Evolutionary conservation across 2,888 invertebrate species (phyloP).

Genomic region (Blastobasis adustella): DNA sequence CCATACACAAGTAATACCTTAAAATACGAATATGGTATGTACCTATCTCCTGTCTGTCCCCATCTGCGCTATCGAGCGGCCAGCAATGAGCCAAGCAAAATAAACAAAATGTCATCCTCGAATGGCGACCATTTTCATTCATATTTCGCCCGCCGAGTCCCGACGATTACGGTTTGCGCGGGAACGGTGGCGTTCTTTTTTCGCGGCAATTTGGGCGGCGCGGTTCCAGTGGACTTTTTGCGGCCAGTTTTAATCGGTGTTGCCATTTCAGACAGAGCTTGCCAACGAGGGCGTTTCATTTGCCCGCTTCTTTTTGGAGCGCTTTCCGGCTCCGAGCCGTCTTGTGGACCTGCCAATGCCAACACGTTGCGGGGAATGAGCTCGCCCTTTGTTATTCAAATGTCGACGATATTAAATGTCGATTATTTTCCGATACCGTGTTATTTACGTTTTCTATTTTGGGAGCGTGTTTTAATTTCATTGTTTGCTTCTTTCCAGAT

Average conservation of each 20-base stretch:
- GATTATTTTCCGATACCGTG: not conserved
- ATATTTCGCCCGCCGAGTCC: constrained; percentile 50
- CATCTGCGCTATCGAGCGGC: constrained; percentile 17
- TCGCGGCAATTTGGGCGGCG: constrained; percentile 51
- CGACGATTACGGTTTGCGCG: constrained; percentile 51
- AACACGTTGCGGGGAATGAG: constrained; percentile 3
- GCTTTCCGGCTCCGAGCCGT: constrained; percentile 17
- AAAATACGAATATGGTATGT: no score
- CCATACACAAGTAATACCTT: no score
- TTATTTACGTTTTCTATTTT: not conserved
- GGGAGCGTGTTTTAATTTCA: not conserved
- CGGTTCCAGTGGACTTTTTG: constrained; percentile 54
- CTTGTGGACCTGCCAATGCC: constrained; percentile 1
- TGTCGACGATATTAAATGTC: constrained; percentile 2
- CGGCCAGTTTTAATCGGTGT: constrained; percentile 63
- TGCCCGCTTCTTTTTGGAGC: constrained; percentile 30
- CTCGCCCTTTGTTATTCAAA: constrained; percentile 8
- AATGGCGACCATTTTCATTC: constrained; percentile 50
- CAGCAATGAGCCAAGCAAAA: constrained; percentile 24
- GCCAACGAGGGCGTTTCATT: constrained; percentile 38
- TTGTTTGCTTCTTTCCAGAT: constrained; percentile 36
- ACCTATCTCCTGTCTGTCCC: not conserved
- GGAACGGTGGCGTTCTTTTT: constrained; percentile 43
- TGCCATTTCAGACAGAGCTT: constrained; percentile 47
- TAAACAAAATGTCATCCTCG: constrained; percentile 46